Conservation (phyloP, 1,140 invertebrate species). For the Drosophila santomea region DNA sequence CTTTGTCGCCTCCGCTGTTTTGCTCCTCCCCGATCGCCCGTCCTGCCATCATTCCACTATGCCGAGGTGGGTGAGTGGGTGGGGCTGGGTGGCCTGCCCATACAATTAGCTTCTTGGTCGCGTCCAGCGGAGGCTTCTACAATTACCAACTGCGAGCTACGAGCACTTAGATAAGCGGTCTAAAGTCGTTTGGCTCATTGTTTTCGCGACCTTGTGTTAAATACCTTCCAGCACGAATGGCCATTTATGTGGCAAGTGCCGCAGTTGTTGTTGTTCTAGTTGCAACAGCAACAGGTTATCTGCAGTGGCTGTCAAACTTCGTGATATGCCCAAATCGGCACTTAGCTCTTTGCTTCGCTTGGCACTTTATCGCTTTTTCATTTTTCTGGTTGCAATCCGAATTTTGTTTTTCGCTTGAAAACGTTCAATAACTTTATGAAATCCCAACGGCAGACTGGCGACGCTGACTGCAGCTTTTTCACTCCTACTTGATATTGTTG, state of each 20-base stretch:
- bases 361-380: slow-evolving; percentile 41
- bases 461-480: slow-evolving; percentile 60
- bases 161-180: slow-evolving; percentile 62
- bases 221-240: slow-evolving; percentile 52
- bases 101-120: slow-evolving; percentile 58
- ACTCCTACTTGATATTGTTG: slow-evolving; percentile 22
- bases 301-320: slow-evolving; percentile 54
- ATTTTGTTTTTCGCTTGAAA: slow-evolving; percentile 61
- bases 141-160: slow-evolving; percentile 33
- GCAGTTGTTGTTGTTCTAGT: slow-evolving; percentile 1
- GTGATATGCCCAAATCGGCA: slow-evolving; percentile 20
- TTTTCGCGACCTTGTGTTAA: slow-evolving; percentile 75
- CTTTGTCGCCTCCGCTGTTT: slow-evolving; percentile 39
- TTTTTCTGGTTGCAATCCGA: slow-evolving; percentile 20
- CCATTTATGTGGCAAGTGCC: slow-evolving; percentile 44
- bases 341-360: slow-evolving; percentile 33
- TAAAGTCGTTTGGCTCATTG: slow-evolving; percentile 60
- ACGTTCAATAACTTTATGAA: slow-evolving; percentile 48
- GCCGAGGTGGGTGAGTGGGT: slow-evolving; percentile 13
- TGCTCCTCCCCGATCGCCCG: slow-evolving; percentile 10
- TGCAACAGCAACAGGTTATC: slow-evolving; percentile 63
- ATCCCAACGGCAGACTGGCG: slow-evolving; percentile 59
- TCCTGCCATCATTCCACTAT: slow-evolving; percentile 5
- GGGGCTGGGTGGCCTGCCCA: slow-evolving; percentile 37
- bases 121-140: slow-evolving; percentile 35